phyloP scores from a whole-genome alignment of 2,797 vertebrate genomes.

The Sebastes elongatus region DNA sequence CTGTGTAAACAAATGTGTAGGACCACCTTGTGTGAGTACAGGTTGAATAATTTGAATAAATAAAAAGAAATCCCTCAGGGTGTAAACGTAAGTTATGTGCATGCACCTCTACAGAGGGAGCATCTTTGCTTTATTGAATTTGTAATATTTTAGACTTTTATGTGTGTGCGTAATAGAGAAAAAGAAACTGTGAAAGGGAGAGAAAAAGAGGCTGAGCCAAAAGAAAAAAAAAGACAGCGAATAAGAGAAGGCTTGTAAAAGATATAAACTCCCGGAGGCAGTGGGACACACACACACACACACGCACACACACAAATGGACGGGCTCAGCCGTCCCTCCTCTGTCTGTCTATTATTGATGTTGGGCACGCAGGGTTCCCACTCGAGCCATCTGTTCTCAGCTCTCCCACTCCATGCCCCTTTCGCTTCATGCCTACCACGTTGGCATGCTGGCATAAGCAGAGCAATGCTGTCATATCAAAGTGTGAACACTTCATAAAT shows the following conservation, averaged over 20 bases:
- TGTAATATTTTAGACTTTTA: not conserved
- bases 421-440: conserved; percentile 42
- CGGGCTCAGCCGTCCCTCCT: conserved; percentile 39
- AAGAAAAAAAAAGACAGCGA: not conserved
- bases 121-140: not conserved
- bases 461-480: conserved; percentile 48
- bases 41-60: not conserved
- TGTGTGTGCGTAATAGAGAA: not conserved
- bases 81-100: not conserved
- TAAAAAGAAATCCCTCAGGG: not conserved
- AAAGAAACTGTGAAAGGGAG: not conserved
- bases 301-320: not conserved
- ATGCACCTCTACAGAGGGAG: not conserved
- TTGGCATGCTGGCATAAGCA: conserved; percentile 46
- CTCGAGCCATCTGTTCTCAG: conserved; percentile 77
- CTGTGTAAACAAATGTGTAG: not conserved
- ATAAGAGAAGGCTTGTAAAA: conserved; percentile 47
- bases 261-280: conserved; percentile 54
- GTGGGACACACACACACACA: conserved; percentile 22
- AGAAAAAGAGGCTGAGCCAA: not conserved
- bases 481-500: conserved; percentile 64
- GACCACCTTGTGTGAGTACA: not conserved
- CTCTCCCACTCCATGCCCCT: conserved; percentile 49
- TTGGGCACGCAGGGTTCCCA: conserved; percentile 64
- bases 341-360: conserved; percentile 79